Evolutionary conservation across 1,140 invertebrate genomes (phyloP), one percentile per base, ranked within the genome.

Genomic region (Orchesella cincta): DNA sequence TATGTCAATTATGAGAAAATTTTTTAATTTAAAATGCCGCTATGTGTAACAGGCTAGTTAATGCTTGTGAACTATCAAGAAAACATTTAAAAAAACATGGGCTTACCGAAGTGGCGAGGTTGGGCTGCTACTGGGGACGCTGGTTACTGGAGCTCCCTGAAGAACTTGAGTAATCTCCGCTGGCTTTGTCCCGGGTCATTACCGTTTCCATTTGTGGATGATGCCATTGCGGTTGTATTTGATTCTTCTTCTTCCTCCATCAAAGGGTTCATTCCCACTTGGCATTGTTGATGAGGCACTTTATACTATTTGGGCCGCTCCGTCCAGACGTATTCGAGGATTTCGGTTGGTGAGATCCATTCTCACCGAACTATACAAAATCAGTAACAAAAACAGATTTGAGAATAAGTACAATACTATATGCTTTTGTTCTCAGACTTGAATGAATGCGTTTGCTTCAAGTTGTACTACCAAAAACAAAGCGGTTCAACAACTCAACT

Each of bases 241-340:
- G 75, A 76, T 79, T 82, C 78, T 77, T 82, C 82, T 72, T 81
- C 77, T 64, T 81, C 79, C 62, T 82, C 80, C 73, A 81, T 71
- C 70, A 81, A 51, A 23, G 78, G 75, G 57, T 81, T 81, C 78
- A 80, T 80, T 62, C 77, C 77, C 81, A 81, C 77, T 82, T 82
- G 31, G 78, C 76, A 78, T 82, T 82, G 78, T 81, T 80, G 75
- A 83, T 82, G 72, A 82, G 80, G 75, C 82, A 77, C 75, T 80
- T 82, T 39, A 83, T 78, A 76, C 79, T 82, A 54, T 79, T 76
- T 62, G 76, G 76, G 35, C 76, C 79, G 34, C 79, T 29, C 79
- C 76, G 77, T 81, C 76, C 28, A 83, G 57, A 77, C 77, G 73
- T 16, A 83, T 73, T 34, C 76, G 77, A 31, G 79, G 78, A 46